Conservation (phyloP, 2,888 invertebrate species). For the Thereva unica region DNA sequence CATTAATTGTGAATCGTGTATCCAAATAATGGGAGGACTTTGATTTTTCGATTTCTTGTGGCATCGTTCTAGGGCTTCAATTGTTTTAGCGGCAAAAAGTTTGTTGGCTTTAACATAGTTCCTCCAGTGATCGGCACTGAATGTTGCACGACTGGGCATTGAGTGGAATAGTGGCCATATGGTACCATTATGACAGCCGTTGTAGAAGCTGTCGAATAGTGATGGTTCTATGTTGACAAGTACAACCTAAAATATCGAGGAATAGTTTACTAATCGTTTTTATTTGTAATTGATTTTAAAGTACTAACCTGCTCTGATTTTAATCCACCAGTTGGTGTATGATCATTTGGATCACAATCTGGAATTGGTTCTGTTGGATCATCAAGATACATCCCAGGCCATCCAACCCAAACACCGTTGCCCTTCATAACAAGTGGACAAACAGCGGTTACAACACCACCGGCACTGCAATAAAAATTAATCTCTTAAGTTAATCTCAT, state of each 20-base stretch:
- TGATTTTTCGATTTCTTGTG: slow-evolving; percentile 59
- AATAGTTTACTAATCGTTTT: no score
- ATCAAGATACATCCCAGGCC: slow-evolving; percentile 84
- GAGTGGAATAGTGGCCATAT: slow-evolving; percentile 93
- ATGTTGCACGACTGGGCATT: slow-evolving; percentile 86
- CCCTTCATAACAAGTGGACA: slow-evolving; percentile 87
- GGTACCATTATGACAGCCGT: slow-evolving; percentile 89
- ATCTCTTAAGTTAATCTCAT: slow-evolving; percentile 1
- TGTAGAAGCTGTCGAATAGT: slow-evolving; percentile 85
- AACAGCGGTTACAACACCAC: slow-evolving; percentile 87
- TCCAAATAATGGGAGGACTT: slow-evolving; percentile 79
- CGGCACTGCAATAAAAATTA: slow-evolving; percentile 67
- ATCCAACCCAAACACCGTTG: slow-evolving; percentile 87
- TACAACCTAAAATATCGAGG: slow-evolving; percentile 65
- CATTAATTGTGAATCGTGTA: slow-evolving; percentile 94
- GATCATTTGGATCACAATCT: slow-evolving; percentile 83
- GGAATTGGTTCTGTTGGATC: slow-evolving; percentile 79
- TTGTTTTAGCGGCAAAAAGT: slow-evolving; percentile 79
- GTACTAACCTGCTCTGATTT: slow-evolving; percentile 74
- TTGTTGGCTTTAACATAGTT: slow-evolving; percentile 81
- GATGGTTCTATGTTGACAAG: slow-evolving; percentile 76
- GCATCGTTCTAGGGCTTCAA: slow-evolving; percentile 66
- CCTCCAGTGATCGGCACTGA: slow-evolving; percentile 80
- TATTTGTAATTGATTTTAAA: not conserved
- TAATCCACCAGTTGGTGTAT: slow-evolving; percentile 84